These are phyloP conservation scores for Drosophila saltans DNA, from an alignment of 1,140 invertebrate genomes.

Conservation along the genomic window DNA sequence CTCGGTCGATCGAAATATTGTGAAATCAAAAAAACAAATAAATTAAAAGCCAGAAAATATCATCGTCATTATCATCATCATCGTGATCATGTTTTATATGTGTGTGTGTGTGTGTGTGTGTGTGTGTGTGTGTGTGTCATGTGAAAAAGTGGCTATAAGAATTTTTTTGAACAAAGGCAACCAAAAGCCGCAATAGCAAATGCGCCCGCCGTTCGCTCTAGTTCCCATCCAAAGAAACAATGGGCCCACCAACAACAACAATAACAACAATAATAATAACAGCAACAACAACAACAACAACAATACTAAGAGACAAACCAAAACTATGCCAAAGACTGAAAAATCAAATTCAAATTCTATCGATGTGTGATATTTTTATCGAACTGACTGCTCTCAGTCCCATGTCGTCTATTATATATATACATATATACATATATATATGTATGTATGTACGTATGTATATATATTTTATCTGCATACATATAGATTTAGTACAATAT, in stretches of 20 bases:
- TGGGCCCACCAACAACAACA: slow-evolving; percentile 19
- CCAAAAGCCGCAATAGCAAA: slow-evolving; percentile 37
- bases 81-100: slow-evolving; percentile 14
- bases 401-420: background rate
- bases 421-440: background rate
- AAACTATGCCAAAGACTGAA: slow-evolving; percentile 58
- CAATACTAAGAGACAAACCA: background rate
- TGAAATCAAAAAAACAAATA: slow-evolving; percentile 80
- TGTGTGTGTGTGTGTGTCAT: slow-evolving; percentile 7
- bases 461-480: slow-evolving; percentile 11
- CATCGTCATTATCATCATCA: slow-evolving; percentile 8
- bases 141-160: slow-evolving; percentile 11
- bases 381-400: slow-evolving; percentile 37
- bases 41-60: slow-evolving; percentile 72
- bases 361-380: slow-evolving; percentile 79
- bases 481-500: slow-evolving; percentile 77
- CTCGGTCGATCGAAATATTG: slow-evolving; percentile 77
- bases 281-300: too few relatives aligned
- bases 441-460: background rate
- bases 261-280: background rate
- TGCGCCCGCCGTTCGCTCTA: slow-evolving; percentile 73
- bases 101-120: background rate
- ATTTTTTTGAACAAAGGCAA: slow-evolving; percentile 6
- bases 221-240: slow-evolving; percentile 67
- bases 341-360: slow-evolving; percentile 76